Base-by-base conservation (phyloP, 1,140 invertebrate genomes). In the Drosophila prosaltans region DNA sequence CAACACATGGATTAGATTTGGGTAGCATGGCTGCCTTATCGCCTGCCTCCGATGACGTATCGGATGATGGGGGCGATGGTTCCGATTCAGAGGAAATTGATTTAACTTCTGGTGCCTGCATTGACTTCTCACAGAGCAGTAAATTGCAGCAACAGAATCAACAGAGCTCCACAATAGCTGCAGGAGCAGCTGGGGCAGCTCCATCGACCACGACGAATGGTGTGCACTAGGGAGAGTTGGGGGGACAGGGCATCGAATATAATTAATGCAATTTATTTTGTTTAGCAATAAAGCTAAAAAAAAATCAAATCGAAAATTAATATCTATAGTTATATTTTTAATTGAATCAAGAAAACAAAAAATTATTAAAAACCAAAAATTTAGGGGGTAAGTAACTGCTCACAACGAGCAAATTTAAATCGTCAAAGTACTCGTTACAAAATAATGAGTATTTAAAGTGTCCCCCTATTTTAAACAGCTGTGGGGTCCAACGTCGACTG, bases 51-150 rank as follows among this genome's bases (percentile, higher is more conserved):
- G 84, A 89, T 43, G 84, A 90, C 24, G 85, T 81, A 16, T 88
- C 83, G 3, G 90, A 91, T 30, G 84, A 90, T 16, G 85, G 85
- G 16, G 88, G 84, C 5, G 90, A 91, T 77, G 91, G 81, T 41
- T 92, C 91, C 1, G 91, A 92, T 75, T 92, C 91, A 11, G 91
- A 92, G 62, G 91, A 92, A 61, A 92, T 92, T 28, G 91, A 92
- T 78, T 72, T 92, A 30, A 92, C 91, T 2, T 92, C 91, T 7
- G 85, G 90, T 48, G 81, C 91, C 75, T 92, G 91, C 67, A 91
- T 92, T 60, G 91, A 92, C 71, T 92, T 92, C 62, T 92, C 91
- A 6, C 90, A 91, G 77, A 92, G 91, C 78, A 91, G 70, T 67
- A 84, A 88, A 67, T 59, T 85, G 48, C 83, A 88, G 11, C 82